Conservation (phyloP, 37 sponge, comb jelly and placozoan species). For the Chondrilla cf. caribensis region DNA sequence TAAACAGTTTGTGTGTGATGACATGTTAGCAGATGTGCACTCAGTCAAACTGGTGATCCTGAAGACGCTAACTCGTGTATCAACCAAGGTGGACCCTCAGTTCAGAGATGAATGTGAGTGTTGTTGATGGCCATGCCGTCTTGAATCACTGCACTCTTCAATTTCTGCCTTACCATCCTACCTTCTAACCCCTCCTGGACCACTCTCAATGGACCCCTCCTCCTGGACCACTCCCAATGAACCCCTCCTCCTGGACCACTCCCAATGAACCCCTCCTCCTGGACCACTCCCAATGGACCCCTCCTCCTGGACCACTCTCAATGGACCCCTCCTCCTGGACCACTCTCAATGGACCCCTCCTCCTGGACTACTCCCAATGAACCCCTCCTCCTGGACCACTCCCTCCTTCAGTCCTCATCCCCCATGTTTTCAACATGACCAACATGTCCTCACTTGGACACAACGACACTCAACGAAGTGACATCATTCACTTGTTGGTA, state of each 20-base stretch:
- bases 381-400: neutral
- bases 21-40: constrained; percentile 45
- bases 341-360: constrained; percentile 66
- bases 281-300: neutral
- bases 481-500: constrained; percentile 56
- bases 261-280: neutral
- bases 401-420: constrained; percentile 70
- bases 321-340: constrained; percentile 63
- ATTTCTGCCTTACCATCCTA: neutral
- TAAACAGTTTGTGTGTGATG: constrained; percentile 46
- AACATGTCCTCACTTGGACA: constrained; percentile 30
- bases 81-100: constrained; percentile 78
- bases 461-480: constrained; percentile 57
- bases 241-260: neutral
- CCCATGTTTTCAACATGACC: constrained; percentile 42
- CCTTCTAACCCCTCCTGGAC: neutral
- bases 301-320: neutral
- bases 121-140: neutral
- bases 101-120: constrained; percentile 86
- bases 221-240: neutral
- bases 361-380: neutral
- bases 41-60: constrained; percentile 56
- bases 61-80: constrained; percentile 67
- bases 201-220: neutral
- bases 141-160: neutral